Percentiles rank a stretch among this genome's conserved stretches.
phyloP scores from a whole-genome alignment of 1,140 invertebrate species.

The Sitophilus oryzae region DNA sequence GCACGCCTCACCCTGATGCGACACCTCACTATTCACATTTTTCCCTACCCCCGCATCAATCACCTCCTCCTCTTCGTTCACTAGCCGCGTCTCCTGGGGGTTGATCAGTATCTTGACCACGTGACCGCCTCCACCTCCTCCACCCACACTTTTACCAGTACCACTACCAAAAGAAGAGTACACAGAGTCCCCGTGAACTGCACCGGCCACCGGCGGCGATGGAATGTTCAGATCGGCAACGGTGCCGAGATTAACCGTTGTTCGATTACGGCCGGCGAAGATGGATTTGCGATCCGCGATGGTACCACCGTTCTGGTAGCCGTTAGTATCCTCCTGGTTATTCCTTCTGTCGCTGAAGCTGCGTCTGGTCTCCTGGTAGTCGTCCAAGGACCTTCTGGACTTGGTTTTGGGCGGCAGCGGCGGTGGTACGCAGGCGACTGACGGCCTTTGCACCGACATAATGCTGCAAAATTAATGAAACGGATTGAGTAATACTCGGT shows the following conservation, averaged over 20 bases:
- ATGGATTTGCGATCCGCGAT: no score
- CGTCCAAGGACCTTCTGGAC: slow-evolving; percentile 21
- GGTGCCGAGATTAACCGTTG: slow-evolving; percentile 37
- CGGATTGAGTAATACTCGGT: slow-evolving; percentile 4
- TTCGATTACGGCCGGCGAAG: no score
- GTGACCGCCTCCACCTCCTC: slow-evolving; percentile 22
- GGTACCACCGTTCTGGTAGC: slow-evolving; percentile 15
- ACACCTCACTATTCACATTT: slow-evolving; percentile 14
- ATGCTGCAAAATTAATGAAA: slow-evolving; percentile 19
- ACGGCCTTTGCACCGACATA: slow-evolving; percentile 19
- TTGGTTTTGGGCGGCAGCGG: slow-evolving; percentile 42
- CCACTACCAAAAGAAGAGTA: neutral
- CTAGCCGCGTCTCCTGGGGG: slow-evolving; percentile 21
- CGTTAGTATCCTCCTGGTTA: neutral
- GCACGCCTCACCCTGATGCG: slow-evolving; percentile 7
- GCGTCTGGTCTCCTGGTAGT: neutral
- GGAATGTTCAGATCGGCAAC: slow-evolving; percentile 19
- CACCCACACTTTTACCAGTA: neutral
- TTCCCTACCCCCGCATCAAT: slow-evolving; percentile 10
- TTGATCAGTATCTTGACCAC: slow-evolving; percentile 30
- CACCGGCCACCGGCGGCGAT: no score
- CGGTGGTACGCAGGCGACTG: slow-evolving; percentile 33
- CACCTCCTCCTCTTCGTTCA: slow-evolving; percentile 8
- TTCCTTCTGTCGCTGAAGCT: neutral
- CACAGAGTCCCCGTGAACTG: slow-evolving; percentile 4